These are phyloP conservation scores for Chascanopsetta lugubris DNA, from an alignment of 2,113 vertebrate genomes.

Conservation along the genomic window DNA sequence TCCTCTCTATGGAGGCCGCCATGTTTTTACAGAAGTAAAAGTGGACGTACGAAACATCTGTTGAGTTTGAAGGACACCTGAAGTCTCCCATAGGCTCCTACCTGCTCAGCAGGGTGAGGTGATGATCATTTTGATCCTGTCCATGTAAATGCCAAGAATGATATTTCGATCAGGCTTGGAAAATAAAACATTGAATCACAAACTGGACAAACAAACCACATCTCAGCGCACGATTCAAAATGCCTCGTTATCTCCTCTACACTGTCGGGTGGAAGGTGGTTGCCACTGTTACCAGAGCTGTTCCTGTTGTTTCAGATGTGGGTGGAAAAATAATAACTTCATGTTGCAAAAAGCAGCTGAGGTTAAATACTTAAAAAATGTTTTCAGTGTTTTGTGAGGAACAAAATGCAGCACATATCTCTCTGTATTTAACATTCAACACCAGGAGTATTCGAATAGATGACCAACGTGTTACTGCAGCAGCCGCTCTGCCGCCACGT, in stretches of 20 bases:
- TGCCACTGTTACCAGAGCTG: not conserved
- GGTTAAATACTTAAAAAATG: not conserved
- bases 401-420: not conserved
- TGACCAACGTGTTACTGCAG: not conserved
- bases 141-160: too few relatives aligned
- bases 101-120: too few relatives aligned
- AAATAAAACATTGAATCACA: too few relatives aligned
- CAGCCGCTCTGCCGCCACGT: conserved; percentile 11
- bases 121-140: too few relatives aligned
- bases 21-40: too few relatives aligned
- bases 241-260: not conserved
- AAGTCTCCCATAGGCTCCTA: too few relatives aligned
- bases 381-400: not conserved
- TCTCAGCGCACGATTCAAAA: too few relatives aligned
- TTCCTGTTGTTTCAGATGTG: not conserved
- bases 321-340: not conserved
- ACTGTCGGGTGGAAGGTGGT: not conserved
- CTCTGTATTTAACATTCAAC: not conserved
- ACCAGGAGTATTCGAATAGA: not conserved
- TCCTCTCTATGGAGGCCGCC: too few relatives aligned
- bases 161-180: too few relatives aligned
- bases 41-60: too few relatives aligned
- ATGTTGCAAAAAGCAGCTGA: not conserved
- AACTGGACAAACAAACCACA: too few relatives aligned
- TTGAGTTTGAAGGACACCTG: too few relatives aligned